These are phyloP conservation scores for Drosophila demipolita DNA, from an alignment of 2,888 invertebrate species.

Conservation along the genomic window DNA sequence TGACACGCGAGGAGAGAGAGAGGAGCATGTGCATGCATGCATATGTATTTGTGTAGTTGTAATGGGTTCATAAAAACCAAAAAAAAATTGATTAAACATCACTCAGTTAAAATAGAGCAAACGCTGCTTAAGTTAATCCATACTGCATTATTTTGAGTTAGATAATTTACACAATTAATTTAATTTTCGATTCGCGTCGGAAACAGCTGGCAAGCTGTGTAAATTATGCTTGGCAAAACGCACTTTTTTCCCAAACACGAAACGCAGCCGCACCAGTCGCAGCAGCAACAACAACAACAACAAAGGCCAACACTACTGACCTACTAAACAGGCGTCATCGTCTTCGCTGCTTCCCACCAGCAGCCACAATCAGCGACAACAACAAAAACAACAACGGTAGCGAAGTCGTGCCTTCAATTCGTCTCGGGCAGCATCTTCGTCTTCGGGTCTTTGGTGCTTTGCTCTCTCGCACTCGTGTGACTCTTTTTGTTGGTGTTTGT, in stretches of 20 bases:
- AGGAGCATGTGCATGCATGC: not conserved
- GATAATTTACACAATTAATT: constrained; percentile 1
- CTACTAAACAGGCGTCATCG: constrained; percentile 78
- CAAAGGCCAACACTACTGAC: constrained; percentile 82
- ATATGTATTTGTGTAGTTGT: not conserved
- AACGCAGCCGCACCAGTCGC: constrained; percentile 25
- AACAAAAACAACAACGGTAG: constrained; percentile 14
- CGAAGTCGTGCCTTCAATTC: constrained; percentile 59
- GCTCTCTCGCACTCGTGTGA: constrained; percentile 55
- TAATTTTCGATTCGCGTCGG: not conserved
- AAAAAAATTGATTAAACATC: not conserved
- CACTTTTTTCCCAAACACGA: constrained; percentile 38
- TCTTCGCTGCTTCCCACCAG: constrained; percentile 45
- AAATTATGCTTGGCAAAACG: constrained; percentile 12
- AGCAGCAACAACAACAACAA: constrained; percentile 29
- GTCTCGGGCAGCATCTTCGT: constrained; percentile 50
- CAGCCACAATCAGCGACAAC: constrained; percentile 31
- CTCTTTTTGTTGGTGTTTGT: too few species aligned
- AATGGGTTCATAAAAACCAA: not conserved
- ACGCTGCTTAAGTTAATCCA: not conserved
- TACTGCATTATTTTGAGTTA: not conserved
- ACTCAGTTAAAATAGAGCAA: not conserved
- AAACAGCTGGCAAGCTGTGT: constrained; percentile 26
- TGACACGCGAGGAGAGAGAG: constrained; percentile 32
- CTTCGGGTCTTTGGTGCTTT: constrained; percentile 50